Evolutionary conservation across 2,797 vertebrate species (phyloP), one percentile per base, ranked within the genome.

Genomic region (Paguma larvata): DNA sequence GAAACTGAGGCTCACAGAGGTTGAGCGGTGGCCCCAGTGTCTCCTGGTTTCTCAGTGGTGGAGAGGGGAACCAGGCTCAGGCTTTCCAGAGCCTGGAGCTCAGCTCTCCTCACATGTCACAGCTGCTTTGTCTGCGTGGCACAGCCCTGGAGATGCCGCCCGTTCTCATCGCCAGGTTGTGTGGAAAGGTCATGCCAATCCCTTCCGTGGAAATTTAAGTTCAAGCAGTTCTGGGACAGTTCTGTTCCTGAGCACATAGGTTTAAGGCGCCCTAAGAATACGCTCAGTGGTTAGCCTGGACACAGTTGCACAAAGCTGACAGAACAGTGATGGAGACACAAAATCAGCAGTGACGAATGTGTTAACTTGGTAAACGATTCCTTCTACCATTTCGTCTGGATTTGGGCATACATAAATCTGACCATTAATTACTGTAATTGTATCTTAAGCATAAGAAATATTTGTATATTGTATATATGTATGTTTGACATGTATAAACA

Each of bases 11-110:
- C 41, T 91, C 30, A 21, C 8, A 59, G 38, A 18, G n/a, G 59
- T 41, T 11, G 21, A 14, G 16, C 5, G 32, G 59, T 0, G 10
- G 18, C 78, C 59, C 53, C 8, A 0, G 0, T 0, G 25, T n/a
- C 5, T 0, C 30, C 0, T 10, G 13, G 48, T 1, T 72, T 77
- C 75, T n/a, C 1, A 65, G 27, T 1, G 34, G 16, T 1, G 1
- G 4, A 4, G 56, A 1, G 6, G 27, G 34, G 51, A 78, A 19
- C 34, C 41, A 56, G 34, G 5, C 59, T 38, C 72, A 18, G 44
- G 73, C 16, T 34, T 25, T 63, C 38, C 19, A 2, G 9, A 53
- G 51, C n/a, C n/a, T n/a, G n/a, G n/a, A n/a, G n/a, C n/a, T n/a
- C n/a, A n/a, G n/a, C 51, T 16, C 16, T 53, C 23, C 56, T 18